Evolutionary conservation across 2,888 invertebrate genomes (phyloP), one percentile per base, ranked within the genome.

Genomic region (Pelosia muscerda): DNA sequence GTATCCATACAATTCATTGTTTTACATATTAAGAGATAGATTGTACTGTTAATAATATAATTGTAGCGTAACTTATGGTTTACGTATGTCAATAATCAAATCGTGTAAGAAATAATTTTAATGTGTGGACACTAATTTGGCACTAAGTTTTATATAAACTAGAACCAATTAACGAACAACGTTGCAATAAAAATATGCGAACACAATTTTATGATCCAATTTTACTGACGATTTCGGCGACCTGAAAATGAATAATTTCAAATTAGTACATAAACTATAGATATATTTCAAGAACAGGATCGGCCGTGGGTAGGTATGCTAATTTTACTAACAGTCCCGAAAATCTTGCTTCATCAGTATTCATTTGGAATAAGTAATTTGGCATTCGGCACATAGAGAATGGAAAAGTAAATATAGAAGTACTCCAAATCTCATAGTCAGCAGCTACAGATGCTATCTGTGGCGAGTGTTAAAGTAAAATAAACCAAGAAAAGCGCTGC

Each of bases 201-300:
- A 86, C 78, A 81, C 83, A 84, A 77, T 80, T 79, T 81, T 70
- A 74, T 68, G 63, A 73, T 63, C 73, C 65, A 60, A 72, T 79
- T 72, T 91, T 93, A 95, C 87, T 94, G 94, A 82, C 94, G 94
- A 92, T 91, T 94, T 82, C 94, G 86, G 90, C 94, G 94, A 87
- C 93, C 94, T 95, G 93, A 0, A 86, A 90, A 72, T 66, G 63
- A 81, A 81, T 80, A 73, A 63, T 70, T 13, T 60, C 25, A 23
- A 63, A 38, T 58, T 65, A 26, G 38, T 38, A 15, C 15, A 61
- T 1, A n/a, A 26, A 8, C 6, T 23, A 19, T 6, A 19, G 5
- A 42, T 6, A 49, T 6, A 13, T 5, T 8, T 19, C 19, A 2
- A 8, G 6, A 19, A 38, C 4, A 15, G 13, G 15, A 38, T 38